phyloP scores from a whole-genome alignment of 2,113 vertebrate species.

The Pelodiscus sinensis region DNA sequence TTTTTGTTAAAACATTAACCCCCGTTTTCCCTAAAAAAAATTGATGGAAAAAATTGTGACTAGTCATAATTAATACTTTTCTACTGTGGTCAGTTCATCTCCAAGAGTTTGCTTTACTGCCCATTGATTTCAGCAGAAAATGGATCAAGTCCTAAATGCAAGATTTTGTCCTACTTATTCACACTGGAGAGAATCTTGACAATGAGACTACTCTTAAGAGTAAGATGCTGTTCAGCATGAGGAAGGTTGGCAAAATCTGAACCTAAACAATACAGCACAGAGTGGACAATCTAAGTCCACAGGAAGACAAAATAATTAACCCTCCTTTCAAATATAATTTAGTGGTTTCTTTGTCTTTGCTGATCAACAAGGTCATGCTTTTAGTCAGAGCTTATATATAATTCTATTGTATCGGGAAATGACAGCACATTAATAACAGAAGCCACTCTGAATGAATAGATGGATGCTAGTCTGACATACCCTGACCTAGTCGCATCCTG shows the following conservation, averaged over 20 bases:
- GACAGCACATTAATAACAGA: neutral
- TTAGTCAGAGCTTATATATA: neutral
- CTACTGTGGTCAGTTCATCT: constrained; percentile 59
- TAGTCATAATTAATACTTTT: constrained; percentile 27
- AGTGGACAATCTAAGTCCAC: neutral
- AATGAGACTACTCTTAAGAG: neutral
- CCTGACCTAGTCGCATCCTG: neutral
- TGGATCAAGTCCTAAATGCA: neutral
- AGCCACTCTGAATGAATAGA: neutral
- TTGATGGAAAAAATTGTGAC: neutral
- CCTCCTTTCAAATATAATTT: neutral
- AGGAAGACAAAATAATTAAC: neutral
- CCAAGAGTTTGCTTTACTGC: constrained; percentile 28
- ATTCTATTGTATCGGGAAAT: neutral
- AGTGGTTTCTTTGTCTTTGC: neutral
- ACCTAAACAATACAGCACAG: neutral
- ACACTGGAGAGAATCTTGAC: neutral
- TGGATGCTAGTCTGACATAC: neutral
- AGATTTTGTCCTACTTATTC: rapidly evolving
- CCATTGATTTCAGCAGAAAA: constrained; percentile 51
- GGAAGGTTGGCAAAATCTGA: neutral
- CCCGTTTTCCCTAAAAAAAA: neutral
- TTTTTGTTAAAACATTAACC: neutral
- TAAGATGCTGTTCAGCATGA: rapidly evolving
- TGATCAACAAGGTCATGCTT: rapidly evolving